Evolutionary conservation across 2,797 vertebrate genomes (phyloP), one percentile per base, ranked within the genome.

Genomic region (Hyperoplus lanceolatus): DNA sequence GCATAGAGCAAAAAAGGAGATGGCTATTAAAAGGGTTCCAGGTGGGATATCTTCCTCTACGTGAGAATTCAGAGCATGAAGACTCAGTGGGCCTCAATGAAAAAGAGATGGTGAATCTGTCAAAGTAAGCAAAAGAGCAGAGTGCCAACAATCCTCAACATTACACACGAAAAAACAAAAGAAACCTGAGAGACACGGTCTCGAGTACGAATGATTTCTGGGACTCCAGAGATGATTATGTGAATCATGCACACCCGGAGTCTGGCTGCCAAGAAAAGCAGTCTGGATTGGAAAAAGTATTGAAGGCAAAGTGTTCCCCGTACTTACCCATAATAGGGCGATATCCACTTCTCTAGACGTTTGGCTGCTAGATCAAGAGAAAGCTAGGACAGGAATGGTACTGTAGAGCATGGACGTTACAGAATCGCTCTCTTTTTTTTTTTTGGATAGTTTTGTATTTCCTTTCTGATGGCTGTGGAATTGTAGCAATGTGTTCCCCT

Each of bases 181-280:
- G 83, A 90, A 87, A 89, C 76, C 74, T 41, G 82, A 82, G 86
- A 82, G 87, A 79, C 64, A 4, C 39, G 2, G 55, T 36, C 58
- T 61, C 75, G 70, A 89, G 84, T 75, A 77, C 66, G 18, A 84
- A 61, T 78, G 75, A 87, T 89, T 90, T 87, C 73, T 87, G 83
- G 77, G 84, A 82, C 89, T 90, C 85, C 63, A 65, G 78, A 87
- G 87, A 89, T 86, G 83, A 90, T 90, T 84, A 86, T 75, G 77
- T 80, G 86, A 81, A 88, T 81, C 80, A 45, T 39, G 58, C 77
- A 85, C 80, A 64, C 70, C 51, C 79, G 61, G 5, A 70, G 62
- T 46, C 46, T 5, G 46, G 12, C 15, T 71, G 88, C 92, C 90
- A 91, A 88, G 70, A 92, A 87, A 83, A 93, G 87, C 88, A 89